Conservation (phyloP, 2,113 vertebrate genomes). For the Mugil cephalus region DNA sequence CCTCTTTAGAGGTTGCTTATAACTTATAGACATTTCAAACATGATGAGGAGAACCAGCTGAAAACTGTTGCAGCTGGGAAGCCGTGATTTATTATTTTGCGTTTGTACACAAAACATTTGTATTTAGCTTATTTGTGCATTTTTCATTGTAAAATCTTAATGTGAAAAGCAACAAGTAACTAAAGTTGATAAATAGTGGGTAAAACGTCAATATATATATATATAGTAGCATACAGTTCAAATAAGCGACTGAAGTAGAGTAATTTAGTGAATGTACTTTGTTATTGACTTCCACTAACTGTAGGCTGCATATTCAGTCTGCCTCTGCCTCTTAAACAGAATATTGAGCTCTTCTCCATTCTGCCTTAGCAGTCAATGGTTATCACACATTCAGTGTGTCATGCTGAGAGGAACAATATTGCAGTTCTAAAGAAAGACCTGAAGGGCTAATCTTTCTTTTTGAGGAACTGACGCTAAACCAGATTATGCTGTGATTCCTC, state of each 20-base stretch:
- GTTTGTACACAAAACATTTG: no score
- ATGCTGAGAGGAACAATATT: slow-evolving; percentile 44
- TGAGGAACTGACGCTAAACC: slow-evolving; percentile 47
- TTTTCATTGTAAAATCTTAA: neutral
- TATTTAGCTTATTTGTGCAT: accelerated
- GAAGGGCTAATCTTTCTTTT: slow-evolving; percentile 27
- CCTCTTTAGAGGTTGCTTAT: neutral
- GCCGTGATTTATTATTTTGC: no score
- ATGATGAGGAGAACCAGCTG: no score
- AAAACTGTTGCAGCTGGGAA: no score
- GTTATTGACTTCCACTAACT: no score
- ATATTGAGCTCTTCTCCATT: slow-evolving; percentile 20
- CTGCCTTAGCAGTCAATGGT: slow-evolving; percentile 32
- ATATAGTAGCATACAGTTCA: no score
- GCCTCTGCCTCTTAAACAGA: slow-evolving; percentile 2
- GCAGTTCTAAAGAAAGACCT: slow-evolving; percentile 33
- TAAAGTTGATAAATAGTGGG: no score
- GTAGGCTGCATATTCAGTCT: slow-evolving; percentile 5
- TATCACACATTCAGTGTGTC: slow-evolving; percentile 12
- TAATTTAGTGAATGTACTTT: no score
- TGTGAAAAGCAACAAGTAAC: slow-evolving; percentile 3
- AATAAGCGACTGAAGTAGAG: neutral
- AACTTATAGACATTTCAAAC: neutral
- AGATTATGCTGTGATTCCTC: slow-evolving; percentile 41
- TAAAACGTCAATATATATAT: no score